Evolutionary conservation across 2,113 vertebrate genomes (phyloP).

Genomic region (Myxocyprinus asiaticus): DNA sequence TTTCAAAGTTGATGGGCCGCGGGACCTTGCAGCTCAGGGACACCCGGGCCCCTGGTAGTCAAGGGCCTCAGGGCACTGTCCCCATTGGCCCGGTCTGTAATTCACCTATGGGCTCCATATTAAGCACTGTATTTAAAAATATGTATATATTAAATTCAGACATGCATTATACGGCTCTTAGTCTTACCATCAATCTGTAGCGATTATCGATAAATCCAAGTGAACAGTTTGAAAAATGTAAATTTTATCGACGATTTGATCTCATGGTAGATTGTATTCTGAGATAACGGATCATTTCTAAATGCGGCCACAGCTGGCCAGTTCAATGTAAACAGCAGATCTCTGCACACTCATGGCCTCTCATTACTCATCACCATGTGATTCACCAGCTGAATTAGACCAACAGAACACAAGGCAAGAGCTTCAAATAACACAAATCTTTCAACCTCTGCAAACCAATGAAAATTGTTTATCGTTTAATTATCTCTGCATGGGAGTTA

Average conservation of each 20-base stretch:
- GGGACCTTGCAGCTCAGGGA: too few relatives aligned
- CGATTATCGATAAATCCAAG: neutral
- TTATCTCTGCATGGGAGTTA: too few relatives aligned
- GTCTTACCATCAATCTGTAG: neutral
- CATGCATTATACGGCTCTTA: neutral
- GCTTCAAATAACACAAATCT: neutral
- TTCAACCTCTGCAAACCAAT: neutral
- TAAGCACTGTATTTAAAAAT: neutral
- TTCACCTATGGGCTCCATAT: too few relatives aligned
- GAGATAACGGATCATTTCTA: neutral
- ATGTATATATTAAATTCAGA: neutral
- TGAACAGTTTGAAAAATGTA: neutral
- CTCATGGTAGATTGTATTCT: neutral
- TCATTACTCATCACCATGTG: constrained; percentile 29
- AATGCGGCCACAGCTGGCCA: too few relatives aligned
- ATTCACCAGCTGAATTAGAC: constrained; percentile 6
- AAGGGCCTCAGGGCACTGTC: too few relatives aligned
- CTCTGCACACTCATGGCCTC: neutral
- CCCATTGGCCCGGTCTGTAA: too few relatives aligned
- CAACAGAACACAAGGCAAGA: neutral
- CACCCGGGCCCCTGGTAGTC: too few relatives aligned
- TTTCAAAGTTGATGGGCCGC: too few relatives aligned
- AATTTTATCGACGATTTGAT: constrained; percentile 4
- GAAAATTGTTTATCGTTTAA: too few relatives aligned
- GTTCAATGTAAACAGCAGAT: constrained; percentile 5